These are phyloP conservation scores for Phymorhynchus buccinoides DNA, from an alignment of 1,140 invertebrate species.

Conservation along the genomic window DNA sequence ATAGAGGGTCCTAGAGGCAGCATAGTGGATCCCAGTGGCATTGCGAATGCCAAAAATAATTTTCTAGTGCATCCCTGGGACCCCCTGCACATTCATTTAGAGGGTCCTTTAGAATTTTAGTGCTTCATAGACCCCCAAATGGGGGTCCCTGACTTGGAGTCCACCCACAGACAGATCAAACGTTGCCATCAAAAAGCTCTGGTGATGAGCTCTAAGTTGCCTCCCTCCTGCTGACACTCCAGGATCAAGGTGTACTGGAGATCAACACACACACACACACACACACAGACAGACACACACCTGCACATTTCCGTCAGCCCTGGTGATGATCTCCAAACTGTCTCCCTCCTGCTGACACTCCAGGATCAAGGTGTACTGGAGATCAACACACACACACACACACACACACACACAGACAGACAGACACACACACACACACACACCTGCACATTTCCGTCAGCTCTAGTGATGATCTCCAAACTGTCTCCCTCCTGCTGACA, in stretches of 20 bases:
- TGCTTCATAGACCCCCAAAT: too few species aligned
- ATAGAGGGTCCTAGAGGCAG: too few species aligned
- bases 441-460: constrained; percentile 91
- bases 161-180: too few species aligned
- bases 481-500: constrained; percentile 82
- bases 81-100: too few species aligned
- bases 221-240: constrained; percentile 83
- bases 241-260: constrained; percentile 93
- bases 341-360: constrained; percentile 84
- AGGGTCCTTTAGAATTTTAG: too few species aligned
- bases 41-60: too few species aligned
- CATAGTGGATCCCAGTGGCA: too few species aligned
- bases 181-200: constrained; percentile 97
- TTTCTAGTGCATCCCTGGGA: too few species aligned
- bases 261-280: constrained; percentile 98
- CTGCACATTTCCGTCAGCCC: constrained; percentile 94
- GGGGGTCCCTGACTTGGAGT: too few species aligned
- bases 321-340: constrained; percentile 92
- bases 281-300: too few species aligned
- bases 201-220: constrained; percentile 92
- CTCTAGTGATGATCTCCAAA: constrained; percentile 94
- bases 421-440: neutral
- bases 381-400: too few species aligned
- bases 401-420: too few species aligned
- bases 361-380: constrained; percentile 93